Evolutionary conservation across 2,888 invertebrate species (phyloP).

Genomic region (Electrophaes corylata): DNA sequence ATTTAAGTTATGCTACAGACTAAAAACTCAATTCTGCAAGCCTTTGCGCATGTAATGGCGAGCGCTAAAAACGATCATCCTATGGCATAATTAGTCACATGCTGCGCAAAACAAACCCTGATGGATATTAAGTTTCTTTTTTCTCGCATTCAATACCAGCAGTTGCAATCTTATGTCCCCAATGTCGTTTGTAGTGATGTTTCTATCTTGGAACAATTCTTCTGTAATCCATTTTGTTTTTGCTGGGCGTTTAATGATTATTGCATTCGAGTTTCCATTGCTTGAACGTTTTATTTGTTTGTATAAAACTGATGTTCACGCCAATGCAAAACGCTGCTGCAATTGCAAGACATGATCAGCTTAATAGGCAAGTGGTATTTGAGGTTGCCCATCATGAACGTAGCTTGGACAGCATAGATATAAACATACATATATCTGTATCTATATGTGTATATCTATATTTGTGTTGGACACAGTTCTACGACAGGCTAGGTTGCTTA

Average conservation of each 20-base stretch:
- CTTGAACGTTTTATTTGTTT: conserved; percentile 37
- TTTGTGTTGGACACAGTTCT: too few relatives aligned
- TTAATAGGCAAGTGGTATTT: background rate
- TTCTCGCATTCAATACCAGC: conserved; percentile 58
- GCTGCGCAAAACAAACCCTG: conserved; percentile 61
- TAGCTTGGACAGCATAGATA: too few relatives aligned
- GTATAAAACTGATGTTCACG: conserved; percentile 1
- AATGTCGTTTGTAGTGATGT: conserved; percentile 64
- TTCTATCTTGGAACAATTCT: conserved; percentile 59
- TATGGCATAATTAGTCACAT: conserved; percentile 77
- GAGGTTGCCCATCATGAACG: too few relatives aligned
- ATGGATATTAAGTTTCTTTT: conserved; percentile 46
- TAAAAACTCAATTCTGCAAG: conserved; percentile 75
- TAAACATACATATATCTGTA: too few relatives aligned
- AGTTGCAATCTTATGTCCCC: conserved; percentile 58
- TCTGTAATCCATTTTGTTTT: conserved; percentile 44
- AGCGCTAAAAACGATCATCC: conserved; percentile 69
- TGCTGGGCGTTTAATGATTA: conserved; percentile 42
- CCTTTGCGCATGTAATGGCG: conserved; percentile 58
- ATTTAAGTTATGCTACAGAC: conserved; percentile 70
- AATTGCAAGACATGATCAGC: background rate
- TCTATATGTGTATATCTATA: too few relatives aligned
- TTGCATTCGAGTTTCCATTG: conserved; percentile 39
- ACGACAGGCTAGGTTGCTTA: too few relatives aligned
- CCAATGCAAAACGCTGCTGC: too few relatives aligned